Evolutionary conservation across 1,140 invertebrate genomes (phyloP).

Genomic region (Himalopsyche phryganea): DNA sequence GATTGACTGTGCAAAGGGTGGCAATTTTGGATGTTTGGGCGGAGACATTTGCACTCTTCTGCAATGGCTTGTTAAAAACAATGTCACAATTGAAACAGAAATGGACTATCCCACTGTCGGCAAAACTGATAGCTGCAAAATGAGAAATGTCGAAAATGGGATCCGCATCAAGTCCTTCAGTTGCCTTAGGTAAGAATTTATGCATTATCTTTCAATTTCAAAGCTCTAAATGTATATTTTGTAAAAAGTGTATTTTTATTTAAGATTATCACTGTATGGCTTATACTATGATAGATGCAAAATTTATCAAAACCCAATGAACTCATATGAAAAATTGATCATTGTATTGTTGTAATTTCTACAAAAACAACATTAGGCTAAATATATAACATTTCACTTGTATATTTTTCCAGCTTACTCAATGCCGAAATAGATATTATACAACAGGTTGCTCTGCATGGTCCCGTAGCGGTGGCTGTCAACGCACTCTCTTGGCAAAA

Average conservation of each 20-base stretch:
- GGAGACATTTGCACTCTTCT: slow-evolving; percentile 78
- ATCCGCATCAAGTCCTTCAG: slow-evolving; percentile 31
- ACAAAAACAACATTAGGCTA: no score
- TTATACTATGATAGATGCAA: no score
- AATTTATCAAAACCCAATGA: no score
- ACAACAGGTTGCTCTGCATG: slow-evolving; percentile 60
- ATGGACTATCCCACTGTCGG: slow-evolving; percentile 62
- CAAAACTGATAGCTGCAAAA: slow-evolving; percentile 1
- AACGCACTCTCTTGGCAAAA: slow-evolving; percentile 86
- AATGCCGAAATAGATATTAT: slow-evolving; percentile 66
- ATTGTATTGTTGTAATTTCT: no score
- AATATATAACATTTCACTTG: no score
- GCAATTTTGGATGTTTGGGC: slow-evolving; percentile 74
- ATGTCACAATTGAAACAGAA: slow-evolving; percentile 40
- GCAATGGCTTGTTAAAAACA: slow-evolving; percentile 61
- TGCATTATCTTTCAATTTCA: no score
- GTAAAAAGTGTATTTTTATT: no score
- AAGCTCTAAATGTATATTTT: no score
- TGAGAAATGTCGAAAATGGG: slow-evolving; percentile 39
- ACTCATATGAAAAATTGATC: no score
- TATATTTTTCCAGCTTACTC: slow-evolving; percentile 56
- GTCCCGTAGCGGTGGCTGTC: slow-evolving; percentile 75
- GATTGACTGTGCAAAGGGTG: slow-evolving; percentile 74
- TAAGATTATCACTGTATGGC: no score
- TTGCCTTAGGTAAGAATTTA: slow-evolving; percentile 50